phyloP scores from a whole-genome alignment of 1,140 invertebrate species.

The Euwallacea fornicatus region DNA sequence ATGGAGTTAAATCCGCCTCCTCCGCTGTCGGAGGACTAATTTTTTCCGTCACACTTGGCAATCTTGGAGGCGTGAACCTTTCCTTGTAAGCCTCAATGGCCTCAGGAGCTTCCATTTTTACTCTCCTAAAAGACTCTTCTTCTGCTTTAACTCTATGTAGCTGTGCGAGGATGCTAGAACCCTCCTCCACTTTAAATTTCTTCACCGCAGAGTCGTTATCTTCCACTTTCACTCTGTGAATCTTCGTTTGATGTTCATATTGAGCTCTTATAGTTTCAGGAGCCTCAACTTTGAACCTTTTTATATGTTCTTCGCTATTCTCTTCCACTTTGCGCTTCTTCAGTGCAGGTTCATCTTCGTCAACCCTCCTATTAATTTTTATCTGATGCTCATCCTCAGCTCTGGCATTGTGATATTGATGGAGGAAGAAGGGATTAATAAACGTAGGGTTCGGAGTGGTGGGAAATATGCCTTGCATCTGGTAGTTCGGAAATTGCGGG shows the following conservation, averaged over 20 bases:
- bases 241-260: no score
- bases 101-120: constrained; percentile 46
- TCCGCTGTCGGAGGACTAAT: constrained; percentile 67
- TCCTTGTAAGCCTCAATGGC: constrained; percentile 48
- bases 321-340: no score
- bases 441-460: constrained; percentile 53
- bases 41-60: constrained; percentile 55
- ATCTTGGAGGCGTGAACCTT: constrained; percentile 55
- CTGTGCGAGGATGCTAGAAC: not conserved
- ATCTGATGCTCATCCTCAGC: constrained; percentile 32
- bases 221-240: no score
- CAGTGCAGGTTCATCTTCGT: no score
- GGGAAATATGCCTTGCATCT: constrained; percentile 58
- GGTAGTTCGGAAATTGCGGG: constrained; percentile 56
- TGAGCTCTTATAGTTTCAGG: no score
- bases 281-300: no score
- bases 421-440: constrained; percentile 60
- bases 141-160: constrained; percentile 47
- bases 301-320: no score
- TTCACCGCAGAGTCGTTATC: no score
- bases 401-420: constrained; percentile 50
- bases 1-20: constrained; percentile 66
- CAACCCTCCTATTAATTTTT: no score
- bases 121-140: constrained; percentile 46
- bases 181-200: no score